phyloP scores from a whole-genome alignment of 2,113 vertebrate species.

The Chionodraco myersi region DNA sequence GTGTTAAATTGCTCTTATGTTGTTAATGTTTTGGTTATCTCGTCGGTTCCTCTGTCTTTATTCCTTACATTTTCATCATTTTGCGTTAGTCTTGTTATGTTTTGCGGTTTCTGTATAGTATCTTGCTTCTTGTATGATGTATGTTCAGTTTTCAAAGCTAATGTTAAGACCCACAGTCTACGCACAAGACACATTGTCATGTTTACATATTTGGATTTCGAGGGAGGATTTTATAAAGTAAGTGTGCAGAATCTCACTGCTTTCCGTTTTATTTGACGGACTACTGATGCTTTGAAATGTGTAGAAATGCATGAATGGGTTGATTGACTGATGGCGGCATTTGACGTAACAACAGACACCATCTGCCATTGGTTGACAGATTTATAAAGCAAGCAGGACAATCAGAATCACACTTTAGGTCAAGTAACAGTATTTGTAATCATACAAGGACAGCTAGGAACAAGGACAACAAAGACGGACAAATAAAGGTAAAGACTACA shows the following conservation, averaged over 20 bases:
- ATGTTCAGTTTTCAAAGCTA: neutral
- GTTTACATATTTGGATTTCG: neutral
- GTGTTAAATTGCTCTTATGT: constrained; percentile 1
- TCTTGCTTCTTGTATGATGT: too few species aligned
- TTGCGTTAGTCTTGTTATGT: neutral
- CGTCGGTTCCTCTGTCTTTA: fast-evolving
- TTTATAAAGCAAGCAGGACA: constrained; percentile 25
- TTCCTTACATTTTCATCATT: fast-evolving
- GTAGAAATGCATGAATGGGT: constrained; percentile 32
- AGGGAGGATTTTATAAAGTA: neutral
- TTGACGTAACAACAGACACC: constrained; percentile 17
- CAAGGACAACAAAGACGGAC: too few species aligned
- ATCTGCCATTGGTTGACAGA: constrained; percentile 40
- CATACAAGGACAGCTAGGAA: too few species aligned
- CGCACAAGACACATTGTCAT: neutral
- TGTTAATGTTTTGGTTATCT: neutral
- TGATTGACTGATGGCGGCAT: constrained; percentile 44
- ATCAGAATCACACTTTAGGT: too few species aligned
- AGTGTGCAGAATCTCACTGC: neutral
- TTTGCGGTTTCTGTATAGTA: neutral
- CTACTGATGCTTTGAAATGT: constrained; percentile 3
- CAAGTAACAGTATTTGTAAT: too few species aligned
- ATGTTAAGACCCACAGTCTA: neutral
- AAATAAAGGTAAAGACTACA: too few species aligned
- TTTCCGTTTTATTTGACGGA: neutral